Evolutionary conservation across 2,888 invertebrate species (phyloP).

Genomic region (Lithophane ornitopus): DNA sequence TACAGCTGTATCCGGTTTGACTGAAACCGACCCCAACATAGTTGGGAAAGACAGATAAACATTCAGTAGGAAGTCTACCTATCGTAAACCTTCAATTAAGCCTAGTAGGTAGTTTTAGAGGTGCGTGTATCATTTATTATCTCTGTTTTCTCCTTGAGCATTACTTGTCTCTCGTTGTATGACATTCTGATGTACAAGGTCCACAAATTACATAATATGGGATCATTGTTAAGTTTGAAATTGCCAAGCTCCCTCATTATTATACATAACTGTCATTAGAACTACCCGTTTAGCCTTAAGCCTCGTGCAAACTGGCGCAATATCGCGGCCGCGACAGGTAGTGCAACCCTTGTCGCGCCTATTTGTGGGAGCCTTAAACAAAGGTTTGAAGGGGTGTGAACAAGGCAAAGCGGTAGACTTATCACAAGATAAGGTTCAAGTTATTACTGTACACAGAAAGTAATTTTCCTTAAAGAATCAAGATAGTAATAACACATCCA

Average conservation of each 20-base stretch:
- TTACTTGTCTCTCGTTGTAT: background rate
- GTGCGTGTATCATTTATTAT: background rate
- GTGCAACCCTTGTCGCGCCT: no score
- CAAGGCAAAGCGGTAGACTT: background rate
- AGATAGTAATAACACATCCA: background rate
- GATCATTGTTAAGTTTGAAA: background rate
- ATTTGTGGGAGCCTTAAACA: background rate
- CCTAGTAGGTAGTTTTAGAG: background rate
- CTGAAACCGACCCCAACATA: background rate
- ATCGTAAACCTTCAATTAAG: background rate
- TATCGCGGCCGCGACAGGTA: no score
- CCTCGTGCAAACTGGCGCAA: no score
- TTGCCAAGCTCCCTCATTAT: conserved; percentile 1
- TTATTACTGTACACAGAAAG: background rate
- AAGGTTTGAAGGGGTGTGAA: background rate
- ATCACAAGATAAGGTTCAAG: background rate
- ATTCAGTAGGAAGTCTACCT: background rate
- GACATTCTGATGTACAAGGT: background rate
- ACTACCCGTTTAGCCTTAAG: background rate
- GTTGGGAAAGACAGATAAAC: background rate
- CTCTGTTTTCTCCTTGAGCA: background rate
- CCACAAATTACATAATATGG: conserved; percentile 2
- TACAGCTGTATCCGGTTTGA: background rate
- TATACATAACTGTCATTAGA: background rate
- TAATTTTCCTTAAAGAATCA: background rate